A percentile compares a stretch with the other conserved stretches of the same genome.
Evolutionary conservation across 1,140 invertebrate genomes (phyloP).

Genomic region (Forficula auricularia): DNA sequence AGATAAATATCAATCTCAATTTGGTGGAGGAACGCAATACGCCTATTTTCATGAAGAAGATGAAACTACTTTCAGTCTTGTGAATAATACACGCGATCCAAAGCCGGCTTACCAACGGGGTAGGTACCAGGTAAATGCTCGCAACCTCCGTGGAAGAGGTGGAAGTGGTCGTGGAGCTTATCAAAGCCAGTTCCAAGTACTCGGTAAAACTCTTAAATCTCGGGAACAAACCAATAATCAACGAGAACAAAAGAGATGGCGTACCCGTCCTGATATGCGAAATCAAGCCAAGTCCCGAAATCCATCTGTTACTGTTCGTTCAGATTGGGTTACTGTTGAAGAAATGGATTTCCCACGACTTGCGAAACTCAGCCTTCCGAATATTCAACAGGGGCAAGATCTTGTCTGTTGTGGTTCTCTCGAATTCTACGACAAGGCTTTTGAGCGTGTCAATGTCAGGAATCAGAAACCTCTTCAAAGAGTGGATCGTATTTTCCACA

Average conservation of each 20-base stretch:
- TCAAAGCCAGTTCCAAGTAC: constrained; percentile 37
- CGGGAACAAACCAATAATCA: constrained; percentile 24
- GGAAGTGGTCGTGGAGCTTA: constrained; percentile 51
- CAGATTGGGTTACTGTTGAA: constrained; percentile 93
- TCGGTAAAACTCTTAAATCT: constrained; percentile 35
- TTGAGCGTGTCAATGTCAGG: constrained; percentile 94
- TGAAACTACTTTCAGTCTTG: constrained; percentile 94
- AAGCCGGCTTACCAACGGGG: constrained; percentile 81
- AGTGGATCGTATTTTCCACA: constrained; percentile 93
- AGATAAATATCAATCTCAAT: constrained; percentile 93
- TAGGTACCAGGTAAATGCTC: constrained; percentile 62
- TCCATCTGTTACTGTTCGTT: constrained; percentile 89
- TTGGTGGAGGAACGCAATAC: constrained; percentile 86
- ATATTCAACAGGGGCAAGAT: constrained; percentile 62
- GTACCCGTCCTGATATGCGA: constrained; percentile 58
- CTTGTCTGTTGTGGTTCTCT: constrained; percentile 74
- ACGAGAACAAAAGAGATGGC: constrained; percentile 50
- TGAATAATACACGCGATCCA: constrained; percentile 81
- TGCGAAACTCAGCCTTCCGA: constrained; percentile 75
- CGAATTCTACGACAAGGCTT: constrained; percentile 93
- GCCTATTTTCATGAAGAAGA: constrained; percentile 97
- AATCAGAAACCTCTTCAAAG: constrained; percentile 81
- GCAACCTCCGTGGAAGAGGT: constrained; percentile 58
- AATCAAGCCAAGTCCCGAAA: constrained; percentile 88
- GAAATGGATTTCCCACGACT: constrained; percentile 97